These are phyloP conservation scores for Tetraodon nigroviridis DNA, from an alignment of 2,113 vertebrate species.

Conservation along the genomic window DNA sequence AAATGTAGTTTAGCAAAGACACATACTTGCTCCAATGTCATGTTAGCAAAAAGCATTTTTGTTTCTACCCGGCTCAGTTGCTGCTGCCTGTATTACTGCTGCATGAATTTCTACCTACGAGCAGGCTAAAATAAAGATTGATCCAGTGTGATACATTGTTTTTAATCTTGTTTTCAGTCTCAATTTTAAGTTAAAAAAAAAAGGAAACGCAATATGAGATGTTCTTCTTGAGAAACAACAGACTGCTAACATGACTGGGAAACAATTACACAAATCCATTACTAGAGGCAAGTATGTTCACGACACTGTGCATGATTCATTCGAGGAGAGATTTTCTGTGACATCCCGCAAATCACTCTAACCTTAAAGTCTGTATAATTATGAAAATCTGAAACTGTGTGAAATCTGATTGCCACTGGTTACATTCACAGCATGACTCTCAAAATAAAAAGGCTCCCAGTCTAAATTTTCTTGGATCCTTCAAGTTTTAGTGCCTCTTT, in stretches of 20 bases:
- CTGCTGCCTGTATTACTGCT: constrained; percentile 13
- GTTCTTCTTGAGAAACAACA: constrained; percentile 18
- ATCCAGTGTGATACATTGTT: constrained; percentile 1
- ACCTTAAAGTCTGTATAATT: constrained; percentile 71
- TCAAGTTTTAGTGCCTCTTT: constrained; percentile 62
- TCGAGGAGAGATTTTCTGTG: constrained; percentile 59
- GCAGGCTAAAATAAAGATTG: constrained; percentile 7
- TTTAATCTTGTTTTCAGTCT: constrained; percentile 35
- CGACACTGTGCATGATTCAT: constrained; percentile 42
- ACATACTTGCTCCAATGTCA: too few relatives aligned
- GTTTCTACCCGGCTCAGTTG: too few relatives aligned
- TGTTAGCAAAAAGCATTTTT: too few relatives aligned
- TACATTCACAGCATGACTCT: constrained; percentile 64
- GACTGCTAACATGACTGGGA: constrained; percentile 20
- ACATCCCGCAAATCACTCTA: constrained; percentile 63
- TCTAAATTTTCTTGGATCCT: constrained; percentile 72
- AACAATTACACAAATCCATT: constrained; percentile 37
- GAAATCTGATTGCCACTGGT: constrained; percentile 73
- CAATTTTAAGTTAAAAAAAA: constrained; percentile 14
- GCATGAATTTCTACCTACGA: constrained; percentile 6
- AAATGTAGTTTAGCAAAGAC: too few relatives aligned
- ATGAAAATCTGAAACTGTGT: constrained; percentile 68
- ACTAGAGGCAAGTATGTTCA: constrained; percentile 42
- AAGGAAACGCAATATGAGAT: constrained; percentile 31
- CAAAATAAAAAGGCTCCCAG: constrained; percentile 66